Evolutionary conservation across 2,888 invertebrate species (phyloP).

Genomic region (Escarpia spicata): DNA sequence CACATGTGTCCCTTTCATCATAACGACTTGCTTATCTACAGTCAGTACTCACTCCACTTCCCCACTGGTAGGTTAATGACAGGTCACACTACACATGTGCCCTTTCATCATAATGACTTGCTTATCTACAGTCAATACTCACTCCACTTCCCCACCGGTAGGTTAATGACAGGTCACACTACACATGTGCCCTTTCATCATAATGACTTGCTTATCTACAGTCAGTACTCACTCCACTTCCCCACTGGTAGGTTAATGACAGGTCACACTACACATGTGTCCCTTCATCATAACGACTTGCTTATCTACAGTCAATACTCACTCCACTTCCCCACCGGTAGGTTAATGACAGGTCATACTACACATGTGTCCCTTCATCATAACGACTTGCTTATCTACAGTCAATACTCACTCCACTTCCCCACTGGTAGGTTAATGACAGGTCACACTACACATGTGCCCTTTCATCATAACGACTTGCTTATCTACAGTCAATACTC

Average conservation of each 20-base stretch:
- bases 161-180: not conserved
- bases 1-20: not conserved
- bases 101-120: not conserved
- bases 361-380: not conserved
- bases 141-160: conserved; percentile 14
- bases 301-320: no score
- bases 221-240: not conserved
- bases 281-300: not conserved
- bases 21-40: no score
- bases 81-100: not conserved
- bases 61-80: conserved; percentile 20
- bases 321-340: conserved; percentile 14
- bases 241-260: conserved; percentile 20
- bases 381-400: no score
- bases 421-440: conserved; percentile 20
- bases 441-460: not conserved
- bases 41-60: not conserved
- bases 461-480: not conserved
- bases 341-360: not conserved
- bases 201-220: no score
- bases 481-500: no score
- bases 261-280: not conserved
- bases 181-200: not conserved
- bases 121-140: no score
- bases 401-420: not conserved